phyloP scores from a whole-genome alignment of 1,140 invertebrate genomes.

The Drosophila ercepeae region DNA sequence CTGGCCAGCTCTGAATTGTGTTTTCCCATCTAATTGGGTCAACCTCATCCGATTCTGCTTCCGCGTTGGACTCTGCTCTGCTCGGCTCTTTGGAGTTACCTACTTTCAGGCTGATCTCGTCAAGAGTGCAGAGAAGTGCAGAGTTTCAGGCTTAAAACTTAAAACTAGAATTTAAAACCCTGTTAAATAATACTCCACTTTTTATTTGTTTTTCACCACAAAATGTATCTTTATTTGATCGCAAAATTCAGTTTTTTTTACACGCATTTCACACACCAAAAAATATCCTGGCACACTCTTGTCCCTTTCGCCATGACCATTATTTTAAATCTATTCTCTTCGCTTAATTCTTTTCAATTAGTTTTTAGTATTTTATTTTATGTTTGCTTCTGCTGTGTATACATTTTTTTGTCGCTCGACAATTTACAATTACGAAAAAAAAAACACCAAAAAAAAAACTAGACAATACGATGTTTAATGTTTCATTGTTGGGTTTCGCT shows the following conservation, averaged over 20 bases:
- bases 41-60: slow-evolving; percentile 10
- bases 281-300: slow-evolving; percentile 15
- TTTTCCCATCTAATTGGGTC: slow-evolving; percentile 31
- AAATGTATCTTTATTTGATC: slow-evolving; percentile 45
- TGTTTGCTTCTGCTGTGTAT: slow-evolving; percentile 26
- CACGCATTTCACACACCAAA: slow-evolving; percentile 28
- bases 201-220: slow-evolving; percentile 39
- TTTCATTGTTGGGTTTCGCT: slow-evolving; percentile 1
- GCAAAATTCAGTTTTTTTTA: slow-evolving; percentile 39
- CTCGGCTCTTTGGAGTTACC: background rate
- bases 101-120: slow-evolving; percentile 21
- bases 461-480: background rate
- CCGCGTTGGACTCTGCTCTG: background rate
- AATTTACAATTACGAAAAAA: slow-evolving; percentile 44
- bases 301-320: slow-evolving; percentile 8
- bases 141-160: slow-evolving; percentile 11
- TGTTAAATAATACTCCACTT: background rate
- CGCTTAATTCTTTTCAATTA: background rate
- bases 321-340: slow-evolving; percentile 22
- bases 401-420: slow-evolving; percentile 41
- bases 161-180: background rate
- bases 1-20: background rate
- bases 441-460: background rate
- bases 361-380: slow-evolving; percentile 17
- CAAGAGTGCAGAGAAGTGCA: too few species aligned